phyloP scores from a whole-genome alignment of 2,113 vertebrate genomes.

The Chiloscyllium plagiosum region DNA sequence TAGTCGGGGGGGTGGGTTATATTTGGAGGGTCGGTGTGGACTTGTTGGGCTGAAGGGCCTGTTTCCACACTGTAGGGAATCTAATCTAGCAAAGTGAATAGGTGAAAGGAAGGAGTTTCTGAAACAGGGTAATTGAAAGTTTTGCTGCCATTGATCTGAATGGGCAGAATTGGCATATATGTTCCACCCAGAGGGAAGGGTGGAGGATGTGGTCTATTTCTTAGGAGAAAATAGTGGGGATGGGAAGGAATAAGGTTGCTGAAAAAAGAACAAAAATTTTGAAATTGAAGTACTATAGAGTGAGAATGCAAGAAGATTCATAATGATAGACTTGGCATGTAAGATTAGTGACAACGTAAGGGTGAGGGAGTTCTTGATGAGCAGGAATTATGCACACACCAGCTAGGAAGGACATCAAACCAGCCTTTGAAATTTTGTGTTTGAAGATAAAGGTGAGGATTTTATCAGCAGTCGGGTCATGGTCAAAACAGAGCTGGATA shows the following conservation, averaged over 20 bases:
- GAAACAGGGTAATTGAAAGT: constrained; percentile 7
- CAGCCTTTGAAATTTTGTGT: not conserved
- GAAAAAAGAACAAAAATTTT: not conserved
- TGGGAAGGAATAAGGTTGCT: not conserved
- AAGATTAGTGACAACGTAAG: not conserved
- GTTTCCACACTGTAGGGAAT: too few species aligned
- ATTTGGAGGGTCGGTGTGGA: too few species aligned
- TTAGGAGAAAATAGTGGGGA: not conserved
- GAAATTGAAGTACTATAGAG: not conserved
- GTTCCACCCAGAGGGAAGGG: not conserved
- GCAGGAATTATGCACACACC: too few species aligned
- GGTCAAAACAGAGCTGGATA: not conserved
- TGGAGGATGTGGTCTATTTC: not conserved
- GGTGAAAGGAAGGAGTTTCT: constrained; percentile 36
- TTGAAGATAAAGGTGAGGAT: not conserved
- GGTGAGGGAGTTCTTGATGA: not conserved
- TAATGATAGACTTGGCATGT: not conserved
- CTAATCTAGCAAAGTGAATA: not conserved
- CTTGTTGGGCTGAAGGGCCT: too few species aligned
- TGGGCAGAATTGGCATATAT: not conserved
- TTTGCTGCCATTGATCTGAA: not conserved
- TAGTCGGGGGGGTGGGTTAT: too few species aligned
- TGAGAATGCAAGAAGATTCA: not conserved
- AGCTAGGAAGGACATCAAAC: not conserved
- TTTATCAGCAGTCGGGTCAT: not conserved